Conservation (phyloP, 2,113 vertebrate species). For the Suncus etruscus region DNA sequence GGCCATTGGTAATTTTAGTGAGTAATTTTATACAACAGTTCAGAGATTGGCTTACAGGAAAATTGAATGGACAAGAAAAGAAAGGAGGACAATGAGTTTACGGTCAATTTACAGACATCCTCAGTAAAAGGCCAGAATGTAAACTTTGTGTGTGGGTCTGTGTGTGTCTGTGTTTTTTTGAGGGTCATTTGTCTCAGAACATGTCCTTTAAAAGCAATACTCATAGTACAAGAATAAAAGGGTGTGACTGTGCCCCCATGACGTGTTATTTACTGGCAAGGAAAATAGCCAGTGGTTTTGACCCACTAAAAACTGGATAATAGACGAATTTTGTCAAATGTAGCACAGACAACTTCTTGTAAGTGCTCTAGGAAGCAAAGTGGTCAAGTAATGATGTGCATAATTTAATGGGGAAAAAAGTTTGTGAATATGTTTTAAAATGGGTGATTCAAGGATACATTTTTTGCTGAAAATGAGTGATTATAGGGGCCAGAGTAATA, state of each 20-base stretch:
- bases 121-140: not conserved
- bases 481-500: no score
- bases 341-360: not conserved
- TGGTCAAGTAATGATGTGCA: not conserved
- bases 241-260: not conserved
- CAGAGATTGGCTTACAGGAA: not conserved
- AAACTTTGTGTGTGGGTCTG: not conserved
- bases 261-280: not conserved
- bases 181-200: slow-evolving; percentile 19
- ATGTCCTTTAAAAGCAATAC: not conserved
- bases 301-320: not conserved
- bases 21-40: slow-evolving; percentile 31
- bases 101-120: not conserved
- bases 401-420: not conserved
- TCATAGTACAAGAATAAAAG: not conserved
- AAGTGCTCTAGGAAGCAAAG: slow-evolving; percentile 32
- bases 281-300: slow-evolving; percentile 6
- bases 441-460: slow-evolving; percentile 16
- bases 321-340: slow-evolving; percentile 3
- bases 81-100: not conserved
- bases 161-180: not conserved
- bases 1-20: slow-evolving; percentile 13
- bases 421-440: slow-evolving; percentile 16
- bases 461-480: slow-evolving; percentile 3
- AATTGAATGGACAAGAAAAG: not conserved